A percentile compares a stretch with the other conserved stretches of the same genome.
Evolutionary conservation across 1,140 invertebrate genomes (phyloP).

Genomic region (Phthorimaea operculella): DNA sequence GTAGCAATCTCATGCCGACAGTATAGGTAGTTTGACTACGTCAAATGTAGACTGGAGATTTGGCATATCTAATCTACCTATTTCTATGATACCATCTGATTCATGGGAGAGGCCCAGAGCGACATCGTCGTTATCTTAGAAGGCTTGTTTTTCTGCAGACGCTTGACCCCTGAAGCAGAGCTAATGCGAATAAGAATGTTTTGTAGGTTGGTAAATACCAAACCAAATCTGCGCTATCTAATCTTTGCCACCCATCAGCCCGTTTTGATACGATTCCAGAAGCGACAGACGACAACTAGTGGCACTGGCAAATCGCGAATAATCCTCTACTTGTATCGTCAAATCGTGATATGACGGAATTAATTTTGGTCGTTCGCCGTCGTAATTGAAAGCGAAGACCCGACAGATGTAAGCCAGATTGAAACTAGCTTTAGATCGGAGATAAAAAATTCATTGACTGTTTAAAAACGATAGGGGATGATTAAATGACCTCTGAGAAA

Average conservation of each 20-base stretch:
- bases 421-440: conserved; percentile 10
- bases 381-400: conserved; percentile 55
- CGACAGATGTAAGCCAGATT: conserved; percentile 36
- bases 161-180: too few relatives aligned
- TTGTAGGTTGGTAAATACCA: too few relatives aligned
- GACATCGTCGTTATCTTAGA: too few relatives aligned
- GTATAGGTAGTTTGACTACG: too few relatives aligned
- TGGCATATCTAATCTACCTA: too few relatives aligned
- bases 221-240: not conserved
- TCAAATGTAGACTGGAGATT: too few relatives aligned
- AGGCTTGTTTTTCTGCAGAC: too few relatives aligned
- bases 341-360: conserved; percentile 56
- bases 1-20: too few relatives aligned
- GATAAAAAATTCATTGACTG: conserved; percentile 9
- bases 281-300: not conserved
- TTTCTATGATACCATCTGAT: too few relatives aligned
- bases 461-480: conserved; percentile 3
- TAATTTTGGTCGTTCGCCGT: conserved; percentile 47
- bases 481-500: not conserved
- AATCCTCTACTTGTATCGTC: conserved; percentile 55
- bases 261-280: conserved; percentile 43
- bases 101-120: too few relatives aligned
- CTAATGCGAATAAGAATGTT: too few relatives aligned
- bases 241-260: conserved; percentile 33
- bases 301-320: conserved; percentile 49